Evolutionary conservation across 2,113 vertebrate species (phyloP).

Genomic region (Indicator maculatus): DNA sequence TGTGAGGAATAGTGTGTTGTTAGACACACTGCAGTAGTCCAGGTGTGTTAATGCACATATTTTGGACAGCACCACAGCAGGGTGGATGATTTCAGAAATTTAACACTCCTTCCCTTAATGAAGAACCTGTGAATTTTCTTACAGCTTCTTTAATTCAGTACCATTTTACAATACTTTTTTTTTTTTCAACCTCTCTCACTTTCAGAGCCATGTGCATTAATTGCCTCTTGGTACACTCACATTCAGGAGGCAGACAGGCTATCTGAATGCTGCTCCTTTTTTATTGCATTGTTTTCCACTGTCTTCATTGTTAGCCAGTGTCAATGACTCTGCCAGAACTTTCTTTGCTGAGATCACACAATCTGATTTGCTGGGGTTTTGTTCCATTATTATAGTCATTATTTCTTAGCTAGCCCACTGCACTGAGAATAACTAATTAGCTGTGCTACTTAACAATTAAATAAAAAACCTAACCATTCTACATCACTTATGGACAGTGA

Average conservation of each 20-base stretch:
- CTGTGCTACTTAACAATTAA: slow-evolving; percentile 10
- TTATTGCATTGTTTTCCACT: neutral
- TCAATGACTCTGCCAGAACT: neutral
- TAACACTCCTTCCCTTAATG: neutral
- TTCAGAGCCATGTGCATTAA: neutral
- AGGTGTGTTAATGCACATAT: neutral
- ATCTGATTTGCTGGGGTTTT: slow-evolving; percentile 5
- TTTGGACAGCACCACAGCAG: neutral
- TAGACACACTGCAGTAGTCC: neutral
- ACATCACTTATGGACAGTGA: neutral
- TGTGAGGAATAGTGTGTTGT: neutral
- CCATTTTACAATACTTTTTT: neutral
- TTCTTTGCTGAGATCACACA: neutral
- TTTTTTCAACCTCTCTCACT: neutral
- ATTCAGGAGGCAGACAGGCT: neutral
- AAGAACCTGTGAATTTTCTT: neutral
- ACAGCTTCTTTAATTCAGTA: neutral
- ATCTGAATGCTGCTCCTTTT: neutral
- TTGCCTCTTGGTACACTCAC: neutral
- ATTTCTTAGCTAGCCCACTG: neutral
- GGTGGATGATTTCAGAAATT: neutral
- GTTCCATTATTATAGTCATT: slow-evolving; percentile 5
- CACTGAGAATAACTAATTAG: slow-evolving; percentile 22
- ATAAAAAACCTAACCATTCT: neutral
- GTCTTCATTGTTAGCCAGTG: neutral